Conservation (phyloP, 2,797 vertebrate species). For the Leptodactylus fallax region DNA sequence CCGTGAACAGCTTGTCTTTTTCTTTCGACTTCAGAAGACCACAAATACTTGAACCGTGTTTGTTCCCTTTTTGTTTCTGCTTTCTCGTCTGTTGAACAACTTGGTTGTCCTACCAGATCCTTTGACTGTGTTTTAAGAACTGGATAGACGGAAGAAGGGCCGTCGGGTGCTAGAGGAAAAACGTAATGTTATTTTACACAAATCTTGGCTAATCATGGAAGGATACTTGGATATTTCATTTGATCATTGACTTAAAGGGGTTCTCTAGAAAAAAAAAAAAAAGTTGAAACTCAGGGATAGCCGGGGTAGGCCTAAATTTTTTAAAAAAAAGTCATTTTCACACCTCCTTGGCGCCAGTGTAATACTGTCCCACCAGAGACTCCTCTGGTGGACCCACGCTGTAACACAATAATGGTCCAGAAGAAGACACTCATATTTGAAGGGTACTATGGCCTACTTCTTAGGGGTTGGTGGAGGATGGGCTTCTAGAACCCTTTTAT, state of each 20-base stretch:
- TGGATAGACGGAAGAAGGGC: background rate
- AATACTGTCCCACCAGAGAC: too few species aligned
- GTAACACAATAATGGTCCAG: too few species aligned
- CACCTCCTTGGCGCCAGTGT: too few species aligned
- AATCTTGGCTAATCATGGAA: background rate
- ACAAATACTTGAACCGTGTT: slow-evolving; percentile 63
- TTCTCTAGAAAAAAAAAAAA: too few species aligned
- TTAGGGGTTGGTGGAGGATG: too few species aligned
- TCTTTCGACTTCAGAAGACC: slow-evolving; percentile 54
- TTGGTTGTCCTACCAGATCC: slow-evolving; percentile 63
- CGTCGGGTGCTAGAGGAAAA: background rate
- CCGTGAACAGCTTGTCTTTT: slow-evolving; percentile 14
- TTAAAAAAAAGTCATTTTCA: too few species aligned
- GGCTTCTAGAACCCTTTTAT: too few species aligned
- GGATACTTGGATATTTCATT: background rate
- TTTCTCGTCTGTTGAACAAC: slow-evolving; percentile 64
- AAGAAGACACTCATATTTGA: too few species aligned
- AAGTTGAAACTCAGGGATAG: too few species aligned
- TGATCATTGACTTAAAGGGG: background rate
- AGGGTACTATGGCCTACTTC: too few species aligned
- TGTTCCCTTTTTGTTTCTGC: slow-evolving; percentile 64
- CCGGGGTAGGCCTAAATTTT: too few species aligned
- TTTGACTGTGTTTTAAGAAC: slow-evolving; percentile 49
- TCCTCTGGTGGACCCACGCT: too few species aligned
- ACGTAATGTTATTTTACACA: background rate